phyloP scores from a whole-genome alignment of 2,888 invertebrate species.

The Mesoligia furuncula region DNA sequence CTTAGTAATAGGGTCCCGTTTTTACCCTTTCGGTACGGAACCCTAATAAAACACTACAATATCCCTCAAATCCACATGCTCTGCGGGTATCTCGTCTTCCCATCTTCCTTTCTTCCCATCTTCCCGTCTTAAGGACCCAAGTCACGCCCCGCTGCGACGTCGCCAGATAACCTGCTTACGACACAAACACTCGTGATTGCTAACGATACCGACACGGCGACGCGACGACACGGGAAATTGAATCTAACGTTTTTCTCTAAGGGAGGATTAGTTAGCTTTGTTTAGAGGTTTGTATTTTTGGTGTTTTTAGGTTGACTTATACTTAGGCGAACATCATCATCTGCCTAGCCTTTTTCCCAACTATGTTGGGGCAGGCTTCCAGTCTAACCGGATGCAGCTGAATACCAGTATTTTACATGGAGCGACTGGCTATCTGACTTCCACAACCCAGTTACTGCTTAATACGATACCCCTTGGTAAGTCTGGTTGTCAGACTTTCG shows the following conservation, averaged over 20 bases:
- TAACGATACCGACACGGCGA: slow-evolving; percentile 75
- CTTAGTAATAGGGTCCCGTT: too few relatives aligned
- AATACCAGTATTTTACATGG: too few relatives aligned
- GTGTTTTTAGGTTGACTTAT: background rate
- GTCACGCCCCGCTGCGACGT: slow-evolving; percentile 78
- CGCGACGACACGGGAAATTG: slow-evolving; percentile 73
- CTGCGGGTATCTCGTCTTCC: background rate
- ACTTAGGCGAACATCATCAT: too few relatives aligned
- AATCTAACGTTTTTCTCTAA: slow-evolving; percentile 71
- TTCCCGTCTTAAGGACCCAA: slow-evolving; percentile 74
- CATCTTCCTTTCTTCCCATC: slow-evolving; percentile 5
- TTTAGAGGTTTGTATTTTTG: slow-evolving; percentile 16
- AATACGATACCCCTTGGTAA: too few relatives aligned
- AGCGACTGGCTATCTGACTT: too few relatives aligned
- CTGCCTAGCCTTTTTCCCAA: too few relatives aligned
- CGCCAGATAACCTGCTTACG: slow-evolving; percentile 79
- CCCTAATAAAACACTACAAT: background rate
- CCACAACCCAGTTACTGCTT: too few relatives aligned
- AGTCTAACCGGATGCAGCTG: too few relatives aligned
- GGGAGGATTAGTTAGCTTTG: slow-evolving; percentile 61
- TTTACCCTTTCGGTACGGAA: too few relatives aligned
- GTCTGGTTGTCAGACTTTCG: too few relatives aligned
- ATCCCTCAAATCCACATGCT: slow-evolving; percentile 18
- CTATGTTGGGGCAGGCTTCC: too few relatives aligned
- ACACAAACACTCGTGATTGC: slow-evolving; percentile 83